Evolutionary conservation across 2,888 invertebrate genomes (phyloP).

Genomic region (Andrena marginata): DNA sequence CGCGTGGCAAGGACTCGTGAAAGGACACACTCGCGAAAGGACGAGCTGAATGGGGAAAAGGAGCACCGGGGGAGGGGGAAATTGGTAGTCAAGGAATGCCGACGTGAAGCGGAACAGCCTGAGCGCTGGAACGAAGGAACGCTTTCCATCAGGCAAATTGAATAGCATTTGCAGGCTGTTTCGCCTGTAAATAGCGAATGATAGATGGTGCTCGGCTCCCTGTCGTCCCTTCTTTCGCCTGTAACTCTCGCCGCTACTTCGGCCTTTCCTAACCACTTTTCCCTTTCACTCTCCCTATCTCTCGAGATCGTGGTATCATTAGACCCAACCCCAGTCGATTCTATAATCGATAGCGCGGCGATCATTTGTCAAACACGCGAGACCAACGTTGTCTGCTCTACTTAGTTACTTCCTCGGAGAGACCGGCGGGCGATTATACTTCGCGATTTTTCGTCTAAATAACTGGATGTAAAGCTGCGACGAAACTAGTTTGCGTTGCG

Average conservation of each 20-base stretch:
- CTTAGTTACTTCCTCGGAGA: neutral
- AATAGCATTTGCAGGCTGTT: slow-evolving; percentile 76
- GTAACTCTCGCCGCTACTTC: slow-evolving; percentile 55
- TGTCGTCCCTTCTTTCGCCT: slow-evolving; percentile 50
- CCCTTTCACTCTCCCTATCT: slow-evolving; percentile 22
- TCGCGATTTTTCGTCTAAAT: slow-evolving; percentile 5
- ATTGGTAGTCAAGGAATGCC: slow-evolving; percentile 68
- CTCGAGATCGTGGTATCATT: slow-evolving; percentile 7
- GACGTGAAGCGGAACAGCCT: slow-evolving; percentile 53
- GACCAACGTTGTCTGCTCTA: neutral
- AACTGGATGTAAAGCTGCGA: neutral
- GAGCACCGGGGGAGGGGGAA: slow-evolving; percentile 57
- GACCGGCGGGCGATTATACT: neutral
- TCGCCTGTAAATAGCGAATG: slow-evolving; percentile 74
- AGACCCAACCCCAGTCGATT: slow-evolving; percentile 11
- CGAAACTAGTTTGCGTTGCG: neutral
- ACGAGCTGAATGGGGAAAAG: slow-evolving; percentile 49
- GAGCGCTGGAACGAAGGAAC: slow-evolving; percentile 62
- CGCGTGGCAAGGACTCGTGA: slow-evolving; percentile 56
- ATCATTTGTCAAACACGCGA: slow-evolving; percentile 49
- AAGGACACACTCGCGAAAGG: slow-evolving; percentile 55
- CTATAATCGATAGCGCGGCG: slow-evolving; percentile 42
- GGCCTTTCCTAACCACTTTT: slow-evolving; percentile 41
- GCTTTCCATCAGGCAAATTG: slow-evolving; percentile 76
- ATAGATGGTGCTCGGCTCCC: slow-evolving; percentile 73